phyloP scores from a whole-genome alignment of 2,113 vertebrate genomes.

The Cheirogaleus medius region DNA sequence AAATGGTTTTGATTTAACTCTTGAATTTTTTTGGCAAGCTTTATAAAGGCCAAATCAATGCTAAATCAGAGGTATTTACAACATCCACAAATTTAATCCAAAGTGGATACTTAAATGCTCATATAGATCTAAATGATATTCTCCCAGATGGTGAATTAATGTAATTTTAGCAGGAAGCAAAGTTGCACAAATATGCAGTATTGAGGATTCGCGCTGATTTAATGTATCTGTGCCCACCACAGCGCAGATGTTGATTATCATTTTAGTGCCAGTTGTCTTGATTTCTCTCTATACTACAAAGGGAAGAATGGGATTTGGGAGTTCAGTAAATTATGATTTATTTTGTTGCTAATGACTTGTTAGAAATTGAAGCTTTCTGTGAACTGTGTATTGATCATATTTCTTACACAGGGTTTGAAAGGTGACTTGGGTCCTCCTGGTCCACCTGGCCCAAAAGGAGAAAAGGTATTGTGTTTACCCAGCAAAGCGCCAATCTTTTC shows the following conservation, averaged over 20 bases:
- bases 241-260: conserved; percentile 85
- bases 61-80: conserved; percentile 89
- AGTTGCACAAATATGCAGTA: conserved; percentile 87
- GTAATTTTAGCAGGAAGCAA: conserved; percentile 88
- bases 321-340: conserved; percentile 58
- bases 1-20: conserved; percentile 85
- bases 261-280: conserved; percentile 82
- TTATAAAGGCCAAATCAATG: conserved; percentile 87
- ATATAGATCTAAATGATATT: conserved; percentile 86
- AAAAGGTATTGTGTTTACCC: conserved; percentile 87
- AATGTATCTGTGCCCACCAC: conserved; percentile 82
- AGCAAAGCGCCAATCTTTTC: neutral
- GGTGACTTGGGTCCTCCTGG: conserved; percentile 90
- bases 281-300: conserved; percentile 80
- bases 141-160: conserved; percentile 91
- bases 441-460: conserved; percentile 89
- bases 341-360: conserved; percentile 17
- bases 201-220: conserved; percentile 84
- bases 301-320: conserved; percentile 76
- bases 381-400: conserved; percentile 64
- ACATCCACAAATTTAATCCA: conserved; percentile 87
- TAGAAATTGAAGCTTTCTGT: conserved; percentile 56
- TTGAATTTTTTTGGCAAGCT: conserved; percentile 82
- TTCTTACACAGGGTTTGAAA: conserved; percentile 89
- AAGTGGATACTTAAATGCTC: conserved; percentile 88